phyloP scores from a whole-genome alignment of 2,888 invertebrate genomes.

The Anthrax anthrax region DNA sequence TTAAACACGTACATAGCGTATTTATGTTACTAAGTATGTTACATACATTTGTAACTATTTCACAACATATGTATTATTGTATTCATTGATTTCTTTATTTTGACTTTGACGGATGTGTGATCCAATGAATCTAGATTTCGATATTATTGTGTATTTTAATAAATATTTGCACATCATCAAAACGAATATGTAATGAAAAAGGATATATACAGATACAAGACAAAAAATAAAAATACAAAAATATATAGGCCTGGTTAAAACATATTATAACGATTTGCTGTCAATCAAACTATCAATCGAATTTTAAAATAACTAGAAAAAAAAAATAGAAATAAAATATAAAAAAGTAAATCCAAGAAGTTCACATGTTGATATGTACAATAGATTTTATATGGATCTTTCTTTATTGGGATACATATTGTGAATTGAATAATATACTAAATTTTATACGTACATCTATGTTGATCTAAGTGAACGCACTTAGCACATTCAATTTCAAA shows the following conservation, averaged over 20 bases:
- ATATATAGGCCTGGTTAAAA: not conserved
- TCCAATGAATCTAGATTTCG: conserved; percentile 10
- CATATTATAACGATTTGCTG: conserved; percentile 13
- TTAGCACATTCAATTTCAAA: too few species aligned
- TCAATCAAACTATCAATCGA: conserved; percentile 8
- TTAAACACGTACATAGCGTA: too few species aligned
- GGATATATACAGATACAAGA: not conserved
- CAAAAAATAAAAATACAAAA: not conserved
- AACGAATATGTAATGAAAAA: not conserved
- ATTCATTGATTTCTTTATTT: conserved; percentile 23
- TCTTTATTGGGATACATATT: too few species aligned
- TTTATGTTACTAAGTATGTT: too few species aligned
- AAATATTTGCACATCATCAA: conserved; percentile 1
- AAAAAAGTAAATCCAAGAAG: not conserved
- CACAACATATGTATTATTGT: not conserved
- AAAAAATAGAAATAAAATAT: not conserved
- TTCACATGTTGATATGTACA: too few species aligned
- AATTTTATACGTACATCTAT: too few species aligned
- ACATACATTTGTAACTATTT: too few species aligned
- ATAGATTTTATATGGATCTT: too few species aligned
- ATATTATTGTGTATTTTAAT: not conserved
- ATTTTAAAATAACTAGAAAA: not conserved
- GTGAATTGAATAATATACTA: conserved; percentile 7
- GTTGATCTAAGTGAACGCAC: too few species aligned
- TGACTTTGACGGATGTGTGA: conserved; percentile 33